Evolutionary conservation across 2,888 invertebrate species (phyloP).

Genomic region (Neoitamus cyanurus): DNA sequence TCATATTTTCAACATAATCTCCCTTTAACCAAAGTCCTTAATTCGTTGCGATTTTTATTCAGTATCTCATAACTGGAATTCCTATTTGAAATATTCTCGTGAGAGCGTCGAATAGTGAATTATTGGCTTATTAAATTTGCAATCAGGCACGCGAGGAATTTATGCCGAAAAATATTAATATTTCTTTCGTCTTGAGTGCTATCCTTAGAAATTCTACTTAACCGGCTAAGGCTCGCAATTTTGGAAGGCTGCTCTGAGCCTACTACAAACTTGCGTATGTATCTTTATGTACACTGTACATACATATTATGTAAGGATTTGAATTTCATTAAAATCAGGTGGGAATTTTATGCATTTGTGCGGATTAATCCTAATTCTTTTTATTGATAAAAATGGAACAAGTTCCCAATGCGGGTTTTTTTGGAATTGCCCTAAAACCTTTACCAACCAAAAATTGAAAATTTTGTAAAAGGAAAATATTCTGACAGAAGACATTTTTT

Average conservation of each 20-base stretch:
- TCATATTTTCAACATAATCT: neutral
- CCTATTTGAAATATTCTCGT: neutral
- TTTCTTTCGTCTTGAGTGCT: neutral
- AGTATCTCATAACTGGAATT: slow-evolving; percentile 24
- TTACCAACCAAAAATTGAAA: too few species aligned
- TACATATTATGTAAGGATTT: too few species aligned
- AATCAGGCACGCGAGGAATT: slow-evolving; percentile 2
- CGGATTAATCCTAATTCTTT: too few species aligned
- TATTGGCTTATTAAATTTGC: slow-evolving; percentile 43
- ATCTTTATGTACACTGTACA: too few species aligned
- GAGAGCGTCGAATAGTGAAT: slow-evolving; percentile 15
- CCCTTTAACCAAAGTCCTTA: slow-evolving; percentile 21
- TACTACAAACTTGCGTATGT: neutral
- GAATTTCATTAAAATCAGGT: too few species aligned
- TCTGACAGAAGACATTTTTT: too few species aligned
- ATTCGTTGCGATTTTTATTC: neutral
- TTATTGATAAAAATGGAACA: too few species aligned
- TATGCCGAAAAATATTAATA: neutral
- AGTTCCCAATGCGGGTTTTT: too few species aligned
- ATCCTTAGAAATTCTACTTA: neutral
- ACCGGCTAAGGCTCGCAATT: neutral
- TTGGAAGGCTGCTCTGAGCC: neutral
- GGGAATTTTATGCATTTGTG: too few species aligned
- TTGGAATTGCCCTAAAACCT: too few species aligned
- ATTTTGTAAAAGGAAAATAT: too few species aligned